phyloP scores from a whole-genome alignment of 2,888 invertebrate species.

The Lamellibrachia satsuma region DNA sequence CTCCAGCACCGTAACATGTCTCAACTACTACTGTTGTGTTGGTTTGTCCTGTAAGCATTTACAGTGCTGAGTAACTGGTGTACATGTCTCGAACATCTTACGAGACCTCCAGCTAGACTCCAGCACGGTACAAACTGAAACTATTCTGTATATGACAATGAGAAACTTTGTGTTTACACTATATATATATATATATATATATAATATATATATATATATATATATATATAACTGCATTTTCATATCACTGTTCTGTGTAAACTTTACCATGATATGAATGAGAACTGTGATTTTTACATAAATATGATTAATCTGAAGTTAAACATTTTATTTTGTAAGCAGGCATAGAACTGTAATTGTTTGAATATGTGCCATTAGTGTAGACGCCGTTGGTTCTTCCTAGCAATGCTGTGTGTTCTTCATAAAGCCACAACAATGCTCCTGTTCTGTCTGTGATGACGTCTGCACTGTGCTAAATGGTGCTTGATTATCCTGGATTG shows the following conservation, averaged over 20 bases:
- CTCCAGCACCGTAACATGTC: neutral
- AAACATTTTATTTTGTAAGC: constrained; percentile 4
- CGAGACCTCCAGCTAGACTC: neutral
- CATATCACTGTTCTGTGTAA: neutral
- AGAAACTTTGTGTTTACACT: neutral
- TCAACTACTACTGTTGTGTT: neutral
- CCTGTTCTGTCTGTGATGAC: neutral
- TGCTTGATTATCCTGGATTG: neutral
- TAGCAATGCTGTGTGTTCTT: neutral
- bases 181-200: neutral
- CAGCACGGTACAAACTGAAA: neutral
- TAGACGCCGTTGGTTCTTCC: neutral
- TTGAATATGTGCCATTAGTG: constrained; percentile 7
- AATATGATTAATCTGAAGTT: neutral
- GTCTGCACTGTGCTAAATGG: neutral
- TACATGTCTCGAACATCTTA: neutral
- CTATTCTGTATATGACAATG: neutral
- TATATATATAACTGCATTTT: neutral
- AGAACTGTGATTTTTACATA: neutral
- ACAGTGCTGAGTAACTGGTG: neutral
- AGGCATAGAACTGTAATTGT: neutral
- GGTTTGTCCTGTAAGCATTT: neutral
- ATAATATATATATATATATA: neutral
- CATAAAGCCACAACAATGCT: too few relatives aligned
- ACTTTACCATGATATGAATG: neutral